Conservation (phyloP, 2,113 vertebrate genomes). For the Otocyon megalotis region DNA sequence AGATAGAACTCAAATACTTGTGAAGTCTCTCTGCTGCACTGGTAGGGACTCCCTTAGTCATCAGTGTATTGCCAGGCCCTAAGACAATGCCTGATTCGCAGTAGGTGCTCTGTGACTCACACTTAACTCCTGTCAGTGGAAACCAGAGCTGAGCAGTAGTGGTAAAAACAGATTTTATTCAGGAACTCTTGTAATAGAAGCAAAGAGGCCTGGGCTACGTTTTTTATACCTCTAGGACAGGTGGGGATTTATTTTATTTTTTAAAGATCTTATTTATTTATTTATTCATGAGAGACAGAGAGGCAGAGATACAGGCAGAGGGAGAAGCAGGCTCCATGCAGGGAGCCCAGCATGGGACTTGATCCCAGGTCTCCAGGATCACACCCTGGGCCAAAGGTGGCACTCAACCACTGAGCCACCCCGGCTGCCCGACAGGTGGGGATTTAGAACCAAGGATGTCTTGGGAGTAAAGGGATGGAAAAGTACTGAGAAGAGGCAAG, state of each 20-base stretch:
- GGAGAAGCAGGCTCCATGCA: too few relatives aligned
- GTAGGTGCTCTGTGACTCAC: neutral
- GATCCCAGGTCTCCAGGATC: too few relatives aligned
- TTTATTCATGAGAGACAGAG: too few relatives aligned
- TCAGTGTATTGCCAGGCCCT: neutral
- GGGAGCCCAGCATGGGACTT: too few relatives aligned
- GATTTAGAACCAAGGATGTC: neutral
- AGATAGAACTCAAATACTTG: neutral
- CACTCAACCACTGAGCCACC: too few relatives aligned
- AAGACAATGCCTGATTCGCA: neutral
- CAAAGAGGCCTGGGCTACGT: neutral
- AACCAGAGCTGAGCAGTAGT: neutral
- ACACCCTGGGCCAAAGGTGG: too few relatives aligned
- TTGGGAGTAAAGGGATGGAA: neutral
- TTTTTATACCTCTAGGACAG: neutral
- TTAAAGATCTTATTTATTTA: too few relatives aligned
- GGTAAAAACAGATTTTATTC: neutral
- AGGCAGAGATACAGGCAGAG: too few relatives aligned
- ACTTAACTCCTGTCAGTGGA: neutral
- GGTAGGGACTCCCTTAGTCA: neutral
- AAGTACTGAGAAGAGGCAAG: neutral
- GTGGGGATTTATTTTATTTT: neutral
- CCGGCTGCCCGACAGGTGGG: too few relatives aligned
- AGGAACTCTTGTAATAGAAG: neutral
- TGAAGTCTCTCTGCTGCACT: neutral